Conservation (phyloP, 2,113 vertebrate species). For the Tupaia tana region DNA sequence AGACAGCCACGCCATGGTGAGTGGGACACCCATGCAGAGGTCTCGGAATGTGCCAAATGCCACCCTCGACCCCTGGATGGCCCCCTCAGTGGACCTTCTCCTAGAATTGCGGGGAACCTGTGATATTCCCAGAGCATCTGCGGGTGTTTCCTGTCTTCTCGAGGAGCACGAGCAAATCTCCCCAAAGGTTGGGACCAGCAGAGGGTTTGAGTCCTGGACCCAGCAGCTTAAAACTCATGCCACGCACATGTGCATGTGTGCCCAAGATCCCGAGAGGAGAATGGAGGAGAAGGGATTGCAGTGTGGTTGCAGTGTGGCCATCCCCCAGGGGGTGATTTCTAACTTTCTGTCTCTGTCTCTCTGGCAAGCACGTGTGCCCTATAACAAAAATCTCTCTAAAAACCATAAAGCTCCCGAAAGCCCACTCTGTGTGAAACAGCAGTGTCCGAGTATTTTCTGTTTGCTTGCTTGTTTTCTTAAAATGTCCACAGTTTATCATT, state of each 20-base stretch:
- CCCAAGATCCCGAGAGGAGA: too few species aligned
- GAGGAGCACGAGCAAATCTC: neutral
- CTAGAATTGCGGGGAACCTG: neutral
- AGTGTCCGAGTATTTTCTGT: too few species aligned
- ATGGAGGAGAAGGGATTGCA: too few species aligned
- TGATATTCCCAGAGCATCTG: neutral
- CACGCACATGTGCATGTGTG: too few species aligned
- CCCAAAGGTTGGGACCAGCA: neutral
- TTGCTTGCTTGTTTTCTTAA: neutral
- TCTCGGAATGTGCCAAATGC: accelerated
- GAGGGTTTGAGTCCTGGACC: too few species aligned
- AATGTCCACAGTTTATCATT: neutral
- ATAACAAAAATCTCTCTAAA: too few species aligned
- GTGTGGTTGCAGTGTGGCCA: too few species aligned
- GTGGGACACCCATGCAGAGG: neutral
- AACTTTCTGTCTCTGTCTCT: too few species aligned
- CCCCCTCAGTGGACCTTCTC: neutral
- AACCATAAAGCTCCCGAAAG: neutral
- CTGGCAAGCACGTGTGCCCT: too few species aligned
- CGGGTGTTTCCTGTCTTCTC: neutral
- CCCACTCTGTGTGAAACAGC: neutral
- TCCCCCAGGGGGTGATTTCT: too few species aligned
- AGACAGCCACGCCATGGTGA: neutral
- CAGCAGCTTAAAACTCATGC: too few species aligned
- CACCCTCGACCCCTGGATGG: neutral